Conservation (phyloP, 35 echinoderm and acorn worm species). For the Acanthaster planci region DNA sequence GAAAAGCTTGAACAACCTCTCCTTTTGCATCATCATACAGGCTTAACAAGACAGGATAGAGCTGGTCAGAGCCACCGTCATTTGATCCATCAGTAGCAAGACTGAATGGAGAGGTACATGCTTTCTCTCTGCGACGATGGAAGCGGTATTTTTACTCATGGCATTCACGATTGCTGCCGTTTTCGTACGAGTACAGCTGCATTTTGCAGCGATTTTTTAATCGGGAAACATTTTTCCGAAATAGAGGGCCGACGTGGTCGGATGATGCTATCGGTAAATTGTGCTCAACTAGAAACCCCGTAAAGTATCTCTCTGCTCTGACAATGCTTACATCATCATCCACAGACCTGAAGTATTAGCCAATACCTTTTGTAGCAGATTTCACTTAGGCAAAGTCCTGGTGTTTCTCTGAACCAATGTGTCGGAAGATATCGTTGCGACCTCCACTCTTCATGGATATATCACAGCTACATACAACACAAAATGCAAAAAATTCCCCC, state of each 20-base stretch:
- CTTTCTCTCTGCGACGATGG: neutral
- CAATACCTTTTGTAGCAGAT: neutral
- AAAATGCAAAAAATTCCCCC: neutral
- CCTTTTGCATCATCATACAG: too few relatives aligned
- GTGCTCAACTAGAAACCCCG: neutral
- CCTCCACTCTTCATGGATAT: neutral
- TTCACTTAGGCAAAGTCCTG: neutral
- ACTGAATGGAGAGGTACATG: constrained; percentile 4
- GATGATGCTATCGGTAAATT: too few relatives aligned
- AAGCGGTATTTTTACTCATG: constrained; percentile 34
- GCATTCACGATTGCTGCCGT: constrained; percentile 21
- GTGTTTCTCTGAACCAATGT: neutral
- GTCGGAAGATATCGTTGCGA: neutral
- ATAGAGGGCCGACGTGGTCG: neutral
- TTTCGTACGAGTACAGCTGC: constrained; percentile 34
- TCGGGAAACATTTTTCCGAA: neutral
- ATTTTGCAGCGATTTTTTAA: constrained; percentile 22
- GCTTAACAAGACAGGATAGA: constrained; percentile 58
- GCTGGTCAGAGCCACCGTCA: constrained; percentile 45
- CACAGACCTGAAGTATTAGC: neutral
- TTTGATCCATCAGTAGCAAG: constrained; percentile 39
- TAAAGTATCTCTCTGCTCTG: neutral
- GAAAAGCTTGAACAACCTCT: too few relatives aligned
- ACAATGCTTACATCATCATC: neutral
- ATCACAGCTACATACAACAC: neutral